Evolutionary conservation across 2,888 invertebrate genomes (phyloP).

Genomic region (Spisula solida): DNA sequence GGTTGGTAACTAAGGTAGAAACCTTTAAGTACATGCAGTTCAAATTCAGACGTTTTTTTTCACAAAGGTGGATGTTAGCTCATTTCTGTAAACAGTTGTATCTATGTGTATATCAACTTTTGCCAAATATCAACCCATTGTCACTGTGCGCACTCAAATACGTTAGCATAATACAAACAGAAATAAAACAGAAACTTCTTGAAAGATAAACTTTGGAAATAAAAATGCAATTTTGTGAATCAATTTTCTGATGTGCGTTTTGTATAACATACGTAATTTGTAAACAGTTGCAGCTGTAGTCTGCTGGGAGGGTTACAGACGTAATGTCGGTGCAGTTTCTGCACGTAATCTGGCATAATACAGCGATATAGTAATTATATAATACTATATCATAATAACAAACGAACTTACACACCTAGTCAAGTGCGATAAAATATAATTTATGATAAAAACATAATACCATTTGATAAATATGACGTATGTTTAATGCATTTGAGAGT

Average conservation of each 20-base stretch:
- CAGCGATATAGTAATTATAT: neutral
- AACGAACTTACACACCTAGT: neutral
- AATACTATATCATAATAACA: neutral
- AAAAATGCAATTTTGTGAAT: slow-evolving; percentile 11
- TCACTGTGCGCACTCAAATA: neutral
- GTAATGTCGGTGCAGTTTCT: neutral
- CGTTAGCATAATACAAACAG: neutral
- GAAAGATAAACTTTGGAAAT: neutral
- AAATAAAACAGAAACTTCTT: neutral
- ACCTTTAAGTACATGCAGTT: no score
- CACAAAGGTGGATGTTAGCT: neutral
- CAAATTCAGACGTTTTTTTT: neutral
- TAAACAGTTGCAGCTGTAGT: slow-evolving; percentile 16
- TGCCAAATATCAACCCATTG: neutral
- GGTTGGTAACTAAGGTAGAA: no score
- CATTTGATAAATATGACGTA: neutral
- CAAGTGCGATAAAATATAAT: neutral
- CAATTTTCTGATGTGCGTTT: neutral
- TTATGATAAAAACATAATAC: neutral
- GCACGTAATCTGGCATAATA: neutral
- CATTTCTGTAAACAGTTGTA: neutral
- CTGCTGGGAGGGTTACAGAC: neutral
- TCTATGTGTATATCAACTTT: neutral
- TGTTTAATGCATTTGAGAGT: neutral
- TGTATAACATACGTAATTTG: slow-evolving; percentile 6